A percentile compares a stretch with the other conserved stretches of the same genome.
Conservation (phyloP, 2,113 vertebrate genomes). For the Benitochromis conjunctus region DNA sequence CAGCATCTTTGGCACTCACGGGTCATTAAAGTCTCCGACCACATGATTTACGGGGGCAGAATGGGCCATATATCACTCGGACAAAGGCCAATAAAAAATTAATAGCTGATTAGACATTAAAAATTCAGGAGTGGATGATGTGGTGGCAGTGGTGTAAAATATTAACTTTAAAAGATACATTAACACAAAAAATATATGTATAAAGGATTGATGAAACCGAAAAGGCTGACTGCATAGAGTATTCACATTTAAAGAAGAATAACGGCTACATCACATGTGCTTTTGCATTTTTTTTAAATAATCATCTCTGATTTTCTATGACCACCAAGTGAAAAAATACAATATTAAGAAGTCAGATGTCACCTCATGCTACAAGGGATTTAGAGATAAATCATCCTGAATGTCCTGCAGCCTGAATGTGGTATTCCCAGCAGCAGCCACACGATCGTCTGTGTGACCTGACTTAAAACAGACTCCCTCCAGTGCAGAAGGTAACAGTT, state of each 20-base stretch:
- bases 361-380: neutral
- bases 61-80: neutral
- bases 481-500: neutral
- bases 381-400: neutral
- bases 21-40: neutral
- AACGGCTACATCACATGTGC: neutral
- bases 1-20: neutral
- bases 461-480: neutral
- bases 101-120: slow-evolving; percentile 16
- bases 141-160: neutral
- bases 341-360: neutral
- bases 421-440: neutral
- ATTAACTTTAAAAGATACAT: neutral
- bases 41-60: neutral
- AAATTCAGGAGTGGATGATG: neutral
- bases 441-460: neutral
- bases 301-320: neutral
- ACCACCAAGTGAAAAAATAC: neutral
- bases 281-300: neutral
- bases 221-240: neutral
- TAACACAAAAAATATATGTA: neutral
- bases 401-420: neutral
- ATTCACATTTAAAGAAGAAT: neutral
- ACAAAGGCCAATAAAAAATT: slow-evolving; percentile 18
- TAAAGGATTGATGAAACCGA: neutral